Base-by-base conservation (phyloP, 1,140 invertebrate species). In the Pseudomyrmex dendroicus region DNA sequence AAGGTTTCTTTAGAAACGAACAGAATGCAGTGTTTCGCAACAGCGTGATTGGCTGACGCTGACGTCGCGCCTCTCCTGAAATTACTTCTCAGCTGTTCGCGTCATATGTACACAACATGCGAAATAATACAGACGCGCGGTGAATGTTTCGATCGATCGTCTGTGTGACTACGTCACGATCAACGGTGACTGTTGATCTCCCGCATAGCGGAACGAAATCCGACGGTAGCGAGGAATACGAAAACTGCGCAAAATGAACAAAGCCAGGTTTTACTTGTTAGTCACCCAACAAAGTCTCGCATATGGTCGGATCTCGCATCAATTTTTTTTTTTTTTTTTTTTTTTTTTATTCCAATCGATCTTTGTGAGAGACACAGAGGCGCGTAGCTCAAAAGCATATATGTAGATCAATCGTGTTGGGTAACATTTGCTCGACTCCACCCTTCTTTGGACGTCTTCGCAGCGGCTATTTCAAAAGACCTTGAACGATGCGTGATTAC, bases 81-180 rank as follows among this genome's bases (percentile, higher is more conserved):
- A 72, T 74, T 66, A 52, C 54, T 73, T 74, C 56, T 44, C 73
- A 82, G 52, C 73, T 87, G 73, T 73, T 86, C 35, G 56, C 17
- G 4, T 54, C 15, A 17, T 3, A 12, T 35, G 56, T 35, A 50
- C 22, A 35, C 35, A 35, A 22, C 17, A 5, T n/a, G 64, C 8
- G 22, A 25, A 35, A 35, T 35, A 35, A 35, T 35, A 35, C 35
- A 35, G 35, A 35, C 35, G 35, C 0, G 20, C 56, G 20, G 52
- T 66, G 52, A 82, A 67, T n/a, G 35, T 63, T 44, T 1, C 35
- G 12, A 64, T 64, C 62, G 59, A 72, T 7, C 59, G 20, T 10
- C 12, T n/a, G 35, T 72, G 50, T 35, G 35, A 35, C 35, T 35
- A 87, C 59, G 74, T 84, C 73, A 84, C 22, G 17, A 84, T 74